A percentile compares a stretch with the other conserved stretches of the same genome.
These are phyloP conservation scores for Drosophila ironensis DNA, from an alignment of 1,140 invertebrate genomes.

Conservation along the genomic window DNA sequence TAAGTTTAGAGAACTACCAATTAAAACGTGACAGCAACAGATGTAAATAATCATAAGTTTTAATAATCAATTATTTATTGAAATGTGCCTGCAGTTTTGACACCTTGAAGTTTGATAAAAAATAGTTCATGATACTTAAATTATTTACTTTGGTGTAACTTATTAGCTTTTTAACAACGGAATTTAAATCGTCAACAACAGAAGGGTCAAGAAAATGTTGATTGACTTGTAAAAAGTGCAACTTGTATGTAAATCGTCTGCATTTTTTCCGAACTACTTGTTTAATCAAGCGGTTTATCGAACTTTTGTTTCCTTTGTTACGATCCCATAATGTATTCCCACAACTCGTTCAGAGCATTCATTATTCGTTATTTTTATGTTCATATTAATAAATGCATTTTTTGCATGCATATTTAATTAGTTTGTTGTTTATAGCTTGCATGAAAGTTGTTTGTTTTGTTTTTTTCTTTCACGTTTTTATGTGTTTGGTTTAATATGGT, in stretches of 20 bases:
- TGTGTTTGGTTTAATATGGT: constrained; percentile 19
- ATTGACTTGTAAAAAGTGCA: too few species aligned
- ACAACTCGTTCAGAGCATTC: constrained; percentile 10
- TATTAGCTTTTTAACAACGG: too few species aligned
- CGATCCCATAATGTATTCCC: background rate
- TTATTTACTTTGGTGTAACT: too few species aligned
- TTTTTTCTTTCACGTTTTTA: constrained; percentile 27
- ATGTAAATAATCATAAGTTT: too few species aligned
- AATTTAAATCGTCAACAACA: too few species aligned
- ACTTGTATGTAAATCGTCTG: background rate
- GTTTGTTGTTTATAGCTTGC: constrained; percentile 64
- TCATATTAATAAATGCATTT: constrained; percentile 22
- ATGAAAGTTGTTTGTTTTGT: constrained; percentile 30
- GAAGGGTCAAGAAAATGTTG: too few species aligned
- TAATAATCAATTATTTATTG: too few species aligned
- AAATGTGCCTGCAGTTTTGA: too few species aligned
- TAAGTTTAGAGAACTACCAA: too few species aligned
- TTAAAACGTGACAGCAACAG: too few species aligned
- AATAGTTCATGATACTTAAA: too few species aligned
- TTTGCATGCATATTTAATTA: constrained; percentile 65
- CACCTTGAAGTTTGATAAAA: too few species aligned
- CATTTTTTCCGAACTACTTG: constrained; percentile 3
- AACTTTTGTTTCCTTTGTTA: background rate
- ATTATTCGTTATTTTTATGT: constrained; percentile 15
- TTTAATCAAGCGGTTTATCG: constrained; percentile 7